Evolutionary conservation across 2,113 vertebrate species (phyloP), one percentile per base, ranked within the genome.

Genomic region (Rana temporaria): DNA sequence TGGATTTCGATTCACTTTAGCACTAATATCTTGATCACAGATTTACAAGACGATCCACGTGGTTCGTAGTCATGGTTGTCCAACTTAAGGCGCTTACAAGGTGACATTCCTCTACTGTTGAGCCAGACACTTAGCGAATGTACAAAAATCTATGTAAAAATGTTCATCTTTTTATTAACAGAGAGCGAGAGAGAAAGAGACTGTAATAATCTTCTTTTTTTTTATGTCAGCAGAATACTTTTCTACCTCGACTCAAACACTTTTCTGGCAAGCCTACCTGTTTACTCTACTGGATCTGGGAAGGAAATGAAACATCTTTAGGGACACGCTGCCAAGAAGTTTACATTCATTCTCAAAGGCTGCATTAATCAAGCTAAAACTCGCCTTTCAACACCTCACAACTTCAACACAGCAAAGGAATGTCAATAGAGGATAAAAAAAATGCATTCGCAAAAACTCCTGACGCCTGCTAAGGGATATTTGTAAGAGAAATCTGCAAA

Each of bases 331-430:
- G 78, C 66, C 82, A 87, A 86, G 85, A 85, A 88, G 73, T 26
- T 85, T 18, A 82, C 77, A 87, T 73, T 78, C 77, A 87, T 73
- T 78, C 79, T 86, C 75, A 85, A 88, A 85, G 83, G 56, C 78
- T 87, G 77, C 71, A 81, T 86, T 89, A 91, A 91, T 89, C 88
- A 87, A 72, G 73, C 55, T 88, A 87, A 80, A 85, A 86, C 86
- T 70, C 59, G 71, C 71, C 71, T 90, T 91, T 90, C 42, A 87
- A 74, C 83, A 88, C 81, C 85, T 90, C 74, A 86, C 53, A 85
- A 85, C 87, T 86, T 84, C 34, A 67, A 11, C 82, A 55, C 42
- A 48, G 48, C 84, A 87, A 69, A 56, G 84, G 82, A 87, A 42
- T 12, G 60, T 78, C 79, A 76, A 74, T 53, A 83, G 70, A 89